Evolutionary conservation across 2,797 vertebrate genomes (phyloP).

Genomic region (Anas flavirostris): DNA sequence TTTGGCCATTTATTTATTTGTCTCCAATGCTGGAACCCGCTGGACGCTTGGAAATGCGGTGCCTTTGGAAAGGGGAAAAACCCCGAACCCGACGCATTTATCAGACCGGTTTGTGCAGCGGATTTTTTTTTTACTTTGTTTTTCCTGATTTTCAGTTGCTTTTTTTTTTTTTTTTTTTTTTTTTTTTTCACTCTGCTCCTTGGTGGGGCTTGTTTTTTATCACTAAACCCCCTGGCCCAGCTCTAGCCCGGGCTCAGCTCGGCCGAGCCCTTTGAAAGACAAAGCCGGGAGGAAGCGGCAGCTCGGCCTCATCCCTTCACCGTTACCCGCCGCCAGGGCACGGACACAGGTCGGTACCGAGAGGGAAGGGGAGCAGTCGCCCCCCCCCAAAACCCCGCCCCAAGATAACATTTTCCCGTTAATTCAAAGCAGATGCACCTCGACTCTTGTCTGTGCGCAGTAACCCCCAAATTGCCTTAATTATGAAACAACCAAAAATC

Average conservation of each 20-base stretch:
- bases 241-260: background rate
- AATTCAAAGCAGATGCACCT: slow-evolving; percentile 43
- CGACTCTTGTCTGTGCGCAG: accelerated
- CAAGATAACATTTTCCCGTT: background rate
- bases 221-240: accelerated
- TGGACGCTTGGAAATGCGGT: accelerated
- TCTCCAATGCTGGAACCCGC: accelerated
- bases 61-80: background rate
- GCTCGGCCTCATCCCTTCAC: background rate
- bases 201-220: background rate
- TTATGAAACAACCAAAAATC: background rate
- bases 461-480: slow-evolving; percentile 30
- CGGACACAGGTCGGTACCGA: background rate
- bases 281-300: background rate
- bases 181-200: accelerated
- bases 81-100: accelerated
- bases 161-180: too few species aligned
- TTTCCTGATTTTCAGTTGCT: accelerated
- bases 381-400: background rate
- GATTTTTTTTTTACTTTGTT: accelerated
- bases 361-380: accelerated
- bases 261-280: background rate
- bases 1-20: background rate
- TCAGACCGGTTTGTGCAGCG: accelerated
- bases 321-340: background rate